Evolutionary conservation across 2,888 invertebrate genomes (phyloP).

Genomic region (Pterostichus niger): DNA sequence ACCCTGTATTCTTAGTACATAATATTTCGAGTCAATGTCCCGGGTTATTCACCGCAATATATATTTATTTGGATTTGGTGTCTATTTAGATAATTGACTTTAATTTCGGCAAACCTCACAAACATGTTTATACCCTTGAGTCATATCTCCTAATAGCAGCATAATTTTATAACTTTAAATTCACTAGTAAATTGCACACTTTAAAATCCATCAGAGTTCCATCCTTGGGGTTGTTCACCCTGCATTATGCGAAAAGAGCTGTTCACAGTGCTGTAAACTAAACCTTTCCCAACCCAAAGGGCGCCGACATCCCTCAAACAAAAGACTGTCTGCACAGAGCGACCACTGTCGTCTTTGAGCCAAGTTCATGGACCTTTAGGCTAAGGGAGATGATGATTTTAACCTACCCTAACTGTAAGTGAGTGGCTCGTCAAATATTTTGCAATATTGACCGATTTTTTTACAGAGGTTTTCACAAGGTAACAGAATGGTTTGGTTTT

Average conservation of each 20-base stretch:
- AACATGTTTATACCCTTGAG: too few species aligned
- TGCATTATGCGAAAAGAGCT: slow-evolving; percentile 43
- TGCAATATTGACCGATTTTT: not conserved
- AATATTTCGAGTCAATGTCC: too few species aligned
- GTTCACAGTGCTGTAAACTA: slow-evolving; percentile 26
- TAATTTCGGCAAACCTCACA: too few species aligned
- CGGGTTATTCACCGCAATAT: too few species aligned
- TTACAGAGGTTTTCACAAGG: not conserved
- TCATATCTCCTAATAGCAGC: too few species aligned
- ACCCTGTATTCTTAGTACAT: too few species aligned
- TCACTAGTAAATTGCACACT: not conserved
- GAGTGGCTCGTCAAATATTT: not conserved
- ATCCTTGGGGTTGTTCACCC: slow-evolving; percentile 44
- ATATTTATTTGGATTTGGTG: too few species aligned
- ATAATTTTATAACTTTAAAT: not conserved
- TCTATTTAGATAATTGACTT: too few species aligned
- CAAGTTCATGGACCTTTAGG: slow-evolving; percentile 46
- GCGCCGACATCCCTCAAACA: slow-evolving; percentile 49
- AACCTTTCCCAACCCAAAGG: slow-evolving; percentile 38
- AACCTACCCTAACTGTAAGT: not conserved
- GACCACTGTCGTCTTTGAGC: slow-evolving; percentile 21
- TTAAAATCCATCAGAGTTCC: not conserved
- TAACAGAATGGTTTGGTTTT: not conserved
- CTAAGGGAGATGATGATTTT: not conserved
- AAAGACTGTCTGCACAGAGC: slow-evolving; percentile 23